Percentiles rank a stretch among this genome's conserved stretches.
Conservation (phyloP, 2,113 vertebrate genomes). For the Macquaria ambigua region DNA sequence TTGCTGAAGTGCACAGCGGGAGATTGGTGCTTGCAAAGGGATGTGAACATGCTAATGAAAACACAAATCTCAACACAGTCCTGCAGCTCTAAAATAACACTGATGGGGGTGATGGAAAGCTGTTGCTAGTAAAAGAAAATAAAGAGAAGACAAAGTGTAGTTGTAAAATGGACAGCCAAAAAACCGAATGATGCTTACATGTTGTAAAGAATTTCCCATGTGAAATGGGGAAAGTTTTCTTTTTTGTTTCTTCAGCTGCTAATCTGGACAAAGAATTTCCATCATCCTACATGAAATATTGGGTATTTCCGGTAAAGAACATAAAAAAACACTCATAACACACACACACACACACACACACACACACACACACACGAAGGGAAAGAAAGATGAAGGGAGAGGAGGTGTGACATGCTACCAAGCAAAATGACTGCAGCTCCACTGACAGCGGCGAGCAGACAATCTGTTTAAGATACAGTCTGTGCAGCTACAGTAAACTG, state of each 20-base stretch:
- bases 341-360: not conserved
- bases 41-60: conserved; percentile 56
- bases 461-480: conserved; percentile 72
- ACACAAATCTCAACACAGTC: conserved; percentile 53
- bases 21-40: conserved; percentile 23
- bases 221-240: conserved; percentile 10
- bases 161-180: conserved; percentile 19
- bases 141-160: conserved; percentile 19
- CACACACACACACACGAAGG: not conserved
- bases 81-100: conserved; percentile 31
- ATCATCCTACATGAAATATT: not conserved
- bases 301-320: not conserved
- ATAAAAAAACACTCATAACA: not conserved
- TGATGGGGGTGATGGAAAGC: conserved; percentile 23
- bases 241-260: conserved; percentile 7
- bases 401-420: conserved; percentile 9
- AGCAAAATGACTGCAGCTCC: conserved; percentile 37
- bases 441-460: conserved; percentile 54
- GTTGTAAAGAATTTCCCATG: conserved; percentile 12
- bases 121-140: conserved; percentile 30
- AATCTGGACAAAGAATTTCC: not conserved
- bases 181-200: not conserved
- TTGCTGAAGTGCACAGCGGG: conserved; percentile 35
- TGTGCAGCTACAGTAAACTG: conserved; percentile 63
- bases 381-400: conserved; percentile 20